Conservation (phyloP, 2,888 invertebrate species). For the Parnassius apollo region DNA sequence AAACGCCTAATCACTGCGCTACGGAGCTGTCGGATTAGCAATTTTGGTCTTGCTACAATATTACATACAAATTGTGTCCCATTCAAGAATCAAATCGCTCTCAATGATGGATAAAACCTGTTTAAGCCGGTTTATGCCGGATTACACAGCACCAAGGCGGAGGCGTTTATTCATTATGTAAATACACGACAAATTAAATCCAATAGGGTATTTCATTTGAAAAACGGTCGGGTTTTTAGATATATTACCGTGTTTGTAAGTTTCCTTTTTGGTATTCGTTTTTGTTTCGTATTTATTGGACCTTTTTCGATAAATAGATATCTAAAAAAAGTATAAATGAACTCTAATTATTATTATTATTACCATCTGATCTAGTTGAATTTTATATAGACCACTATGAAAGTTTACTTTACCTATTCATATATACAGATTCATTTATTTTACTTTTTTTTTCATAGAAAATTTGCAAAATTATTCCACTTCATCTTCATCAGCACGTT, state of each 20-base stretch:
- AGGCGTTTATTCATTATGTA: slow-evolving; percentile 80
- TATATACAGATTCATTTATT: too few relatives aligned
- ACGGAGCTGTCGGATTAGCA: too few relatives aligned
- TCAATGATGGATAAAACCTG: slow-evolving; percentile 77
- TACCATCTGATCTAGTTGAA: too few relatives aligned
- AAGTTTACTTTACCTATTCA: too few relatives aligned
- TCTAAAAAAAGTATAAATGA: too few relatives aligned
- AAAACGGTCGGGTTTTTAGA: slow-evolving; percentile 63
- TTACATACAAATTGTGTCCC: slow-evolving; percentile 73
- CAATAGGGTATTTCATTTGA: slow-evolving; percentile 76
- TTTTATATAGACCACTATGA: too few relatives aligned
- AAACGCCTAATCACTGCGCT: too few relatives aligned
- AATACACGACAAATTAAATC: slow-evolving; percentile 80
- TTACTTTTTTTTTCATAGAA: too few relatives aligned
- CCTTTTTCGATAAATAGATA: background rate
- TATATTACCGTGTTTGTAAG: slow-evolving; percentile 49
- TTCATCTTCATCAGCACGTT: too few relatives aligned
- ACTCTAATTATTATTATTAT: too few relatives aligned
- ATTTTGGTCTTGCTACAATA: slow-evolving; percentile 63
- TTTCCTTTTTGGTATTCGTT: slow-evolving; percentile 33
- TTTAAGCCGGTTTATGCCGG: slow-evolving; percentile 47
- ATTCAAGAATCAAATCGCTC: slow-evolving; percentile 77
- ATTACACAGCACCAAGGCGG: slow-evolving; percentile 62
- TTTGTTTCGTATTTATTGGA: slow-evolving; percentile 8
- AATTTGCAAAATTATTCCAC: too few relatives aligned